A percentile compares a stretch with the other conserved stretches of the same genome.
These are phyloP conservation scores for Pelvicachromis taeniatus DNA, from an alignment of 2,113 vertebrate species.

Conservation along the genomic window DNA sequence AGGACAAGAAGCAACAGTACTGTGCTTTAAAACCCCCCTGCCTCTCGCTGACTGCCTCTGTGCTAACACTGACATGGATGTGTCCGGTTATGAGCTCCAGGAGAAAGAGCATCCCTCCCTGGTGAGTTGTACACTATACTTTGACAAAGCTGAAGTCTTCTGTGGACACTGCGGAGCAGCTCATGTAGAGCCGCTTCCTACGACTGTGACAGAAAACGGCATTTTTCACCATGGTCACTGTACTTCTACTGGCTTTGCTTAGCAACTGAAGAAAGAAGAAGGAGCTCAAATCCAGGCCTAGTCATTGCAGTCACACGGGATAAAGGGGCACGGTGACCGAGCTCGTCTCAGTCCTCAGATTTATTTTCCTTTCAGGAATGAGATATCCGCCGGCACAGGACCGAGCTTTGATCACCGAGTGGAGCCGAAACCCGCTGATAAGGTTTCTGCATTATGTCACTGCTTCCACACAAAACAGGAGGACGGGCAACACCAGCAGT, in stretches of 20 bases:
- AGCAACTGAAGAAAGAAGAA: slow-evolving; percentile 28
- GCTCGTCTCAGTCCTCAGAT: neutral
- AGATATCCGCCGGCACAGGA: slow-evolving; percentile 2
- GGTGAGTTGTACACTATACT: neutral
- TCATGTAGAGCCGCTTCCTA: slow-evolving; percentile 33
- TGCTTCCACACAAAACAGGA: neutral
- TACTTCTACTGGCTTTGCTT: slow-evolving; percentile 38
- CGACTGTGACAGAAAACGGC: slow-evolving; percentile 46
- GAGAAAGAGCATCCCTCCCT: neutral
- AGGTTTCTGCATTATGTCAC: slow-evolving; percentile 9
- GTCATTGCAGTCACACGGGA: slow-evolving; percentile 3
- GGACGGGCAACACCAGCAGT: slow-evolving; percentile 13
- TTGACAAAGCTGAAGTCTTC: neutral
- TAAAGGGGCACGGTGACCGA: slow-evolving; percentile 16
- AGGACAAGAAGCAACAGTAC: neutral
- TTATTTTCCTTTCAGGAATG: neutral
- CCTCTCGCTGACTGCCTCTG: neutral
- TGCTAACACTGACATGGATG: neutral
- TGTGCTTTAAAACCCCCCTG: slow-evolving; percentile 19
- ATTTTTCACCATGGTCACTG: slow-evolving; percentile 36
- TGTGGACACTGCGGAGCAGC: slow-evolving; percentile 2
- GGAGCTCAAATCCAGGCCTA: slow-evolving; percentile 6
- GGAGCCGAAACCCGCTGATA: slow-evolving; percentile 1
- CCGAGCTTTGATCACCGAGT: neutral
- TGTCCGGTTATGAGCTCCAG: neutral